These are phyloP conservation scores for Sternotherus odoratus DNA, from an alignment of 2,797 vertebrate species.

Conservation along the genomic window DNA sequence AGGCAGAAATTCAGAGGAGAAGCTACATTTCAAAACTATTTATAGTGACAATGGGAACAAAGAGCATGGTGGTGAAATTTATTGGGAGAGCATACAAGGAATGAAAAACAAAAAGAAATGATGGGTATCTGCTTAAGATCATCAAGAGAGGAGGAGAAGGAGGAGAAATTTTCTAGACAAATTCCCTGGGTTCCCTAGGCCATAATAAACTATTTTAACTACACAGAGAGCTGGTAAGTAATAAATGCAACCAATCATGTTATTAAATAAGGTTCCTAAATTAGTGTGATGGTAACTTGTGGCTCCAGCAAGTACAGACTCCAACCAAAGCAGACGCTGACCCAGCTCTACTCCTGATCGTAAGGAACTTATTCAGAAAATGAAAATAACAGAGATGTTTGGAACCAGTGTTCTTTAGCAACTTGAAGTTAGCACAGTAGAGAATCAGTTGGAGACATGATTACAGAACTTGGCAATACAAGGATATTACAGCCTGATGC, in stretches of 20 bases:
- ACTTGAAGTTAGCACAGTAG: neutral
- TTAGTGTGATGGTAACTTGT: neutral
- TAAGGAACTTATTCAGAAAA: neutral
- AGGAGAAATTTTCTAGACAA: neutral
- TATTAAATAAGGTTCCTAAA: neutral
- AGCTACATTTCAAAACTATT: neutral
- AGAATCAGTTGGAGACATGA: neutral
- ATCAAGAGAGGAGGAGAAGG: neutral
- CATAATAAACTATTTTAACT: neutral
- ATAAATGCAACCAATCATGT: neutral
- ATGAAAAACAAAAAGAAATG: neutral
- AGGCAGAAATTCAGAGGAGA: neutral
- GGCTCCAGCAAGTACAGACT: neutral
- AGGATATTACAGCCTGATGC: neutral
- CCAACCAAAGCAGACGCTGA: neutral
- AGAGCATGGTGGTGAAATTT: neutral
- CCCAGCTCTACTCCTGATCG: neutral
- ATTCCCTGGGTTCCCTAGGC: neutral
- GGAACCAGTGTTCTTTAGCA: neutral
- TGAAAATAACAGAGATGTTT: neutral
- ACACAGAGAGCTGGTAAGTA: neutral
- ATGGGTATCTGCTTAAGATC: neutral
- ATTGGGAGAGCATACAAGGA: neutral
- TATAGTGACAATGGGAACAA: neutral
- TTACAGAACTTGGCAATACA: neutral